These are phyloP conservation scores for Philantomba maxwellii DNA, from an alignment of 2,113 vertebrate genomes.

Conservation along the genomic window DNA sequence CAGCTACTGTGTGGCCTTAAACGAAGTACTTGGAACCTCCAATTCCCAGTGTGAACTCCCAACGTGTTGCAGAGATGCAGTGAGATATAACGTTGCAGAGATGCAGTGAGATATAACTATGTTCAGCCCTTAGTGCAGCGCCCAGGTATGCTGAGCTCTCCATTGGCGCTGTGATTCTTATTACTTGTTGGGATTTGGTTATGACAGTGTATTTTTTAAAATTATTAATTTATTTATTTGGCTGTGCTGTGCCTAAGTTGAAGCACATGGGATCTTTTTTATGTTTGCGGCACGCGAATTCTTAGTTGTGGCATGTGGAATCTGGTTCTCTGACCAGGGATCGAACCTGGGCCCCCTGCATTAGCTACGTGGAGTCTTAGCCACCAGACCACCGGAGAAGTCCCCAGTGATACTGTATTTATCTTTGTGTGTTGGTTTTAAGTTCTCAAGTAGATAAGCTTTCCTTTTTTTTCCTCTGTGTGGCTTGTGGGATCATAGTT, in stretches of 20 bases:
- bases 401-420: not conserved
- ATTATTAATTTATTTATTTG: not conserved
- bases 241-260: not conserved
- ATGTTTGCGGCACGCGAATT: rapidly evolving
- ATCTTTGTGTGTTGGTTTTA: not conserved
- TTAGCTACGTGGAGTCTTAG: not conserved
- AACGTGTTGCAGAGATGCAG: not conserved
- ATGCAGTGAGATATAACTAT: not conserved
- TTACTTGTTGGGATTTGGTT: not conserved
- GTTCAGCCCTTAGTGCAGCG: not conserved
- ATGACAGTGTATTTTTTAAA: not conserved
- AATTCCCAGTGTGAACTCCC: not conserved
- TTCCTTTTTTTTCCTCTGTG: not conserved
- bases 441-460: not conserved
- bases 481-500: not conserved
- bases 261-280: not conserved
- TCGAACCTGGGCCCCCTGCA: not conserved
- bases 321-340: not conserved
- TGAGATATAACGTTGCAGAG: not conserved
- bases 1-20: not conserved
- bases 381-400: not conserved
- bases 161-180: not conserved
- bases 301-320: not conserved
- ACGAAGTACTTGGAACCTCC: not conserved
- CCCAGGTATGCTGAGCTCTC: not conserved